Conservation (phyloP, 2,113 vertebrate genomes). For the Poecile atricapillus region DNA sequence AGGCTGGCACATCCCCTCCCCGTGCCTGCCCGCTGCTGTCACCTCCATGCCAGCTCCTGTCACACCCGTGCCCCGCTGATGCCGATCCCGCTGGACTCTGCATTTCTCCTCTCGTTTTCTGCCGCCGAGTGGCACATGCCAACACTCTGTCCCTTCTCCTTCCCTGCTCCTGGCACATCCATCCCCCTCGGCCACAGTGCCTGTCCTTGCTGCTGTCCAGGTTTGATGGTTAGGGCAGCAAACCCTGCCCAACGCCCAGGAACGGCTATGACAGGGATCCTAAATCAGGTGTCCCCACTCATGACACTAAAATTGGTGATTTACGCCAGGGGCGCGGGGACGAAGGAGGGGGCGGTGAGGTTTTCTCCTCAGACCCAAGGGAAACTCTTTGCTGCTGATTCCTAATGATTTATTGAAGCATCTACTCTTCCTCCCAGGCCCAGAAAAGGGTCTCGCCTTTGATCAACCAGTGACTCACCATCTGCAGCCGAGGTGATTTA, state of each 20-base stretch:
- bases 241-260: neutral
- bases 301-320: neutral
- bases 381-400: neutral
- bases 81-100: neutral
- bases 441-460: slow-evolving; percentile 42
- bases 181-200: neutral
- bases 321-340: neutral
- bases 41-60: neutral
- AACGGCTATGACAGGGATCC: neutral
- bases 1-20: neutral
- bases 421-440: neutral
- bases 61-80: neutral
- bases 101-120: rapidly evolving
- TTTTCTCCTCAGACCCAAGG: neutral
- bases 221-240: neutral
- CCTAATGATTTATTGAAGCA: slow-evolving; percentile 17
- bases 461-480: slow-evolving; percentile 59
- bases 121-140: neutral
- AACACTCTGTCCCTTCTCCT: neutral
- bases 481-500: slow-evolving; percentile 49
- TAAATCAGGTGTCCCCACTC: neutral
- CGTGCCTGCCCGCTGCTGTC: neutral
- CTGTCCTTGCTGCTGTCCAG: neutral
- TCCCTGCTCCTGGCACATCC: neutral
- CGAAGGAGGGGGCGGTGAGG: neutral